These are phyloP conservation scores for Neolamprologus brichardi DNA, from an alignment of 2,113 vertebrate species.

Conservation along the genomic window DNA sequence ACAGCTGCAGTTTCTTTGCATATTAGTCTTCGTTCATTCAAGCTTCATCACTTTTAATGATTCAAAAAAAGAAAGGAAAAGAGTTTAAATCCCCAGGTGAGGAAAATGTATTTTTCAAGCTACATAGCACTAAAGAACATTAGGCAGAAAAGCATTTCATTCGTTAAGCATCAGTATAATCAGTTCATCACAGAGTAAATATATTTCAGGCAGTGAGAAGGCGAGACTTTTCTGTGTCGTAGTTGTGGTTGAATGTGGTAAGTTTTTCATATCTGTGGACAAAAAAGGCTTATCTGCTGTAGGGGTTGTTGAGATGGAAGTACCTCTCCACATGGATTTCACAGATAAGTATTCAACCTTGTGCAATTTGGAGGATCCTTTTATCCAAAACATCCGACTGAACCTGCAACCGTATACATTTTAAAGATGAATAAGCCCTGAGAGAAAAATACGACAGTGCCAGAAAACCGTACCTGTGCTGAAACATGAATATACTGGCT, in stretches of 20 bases:
- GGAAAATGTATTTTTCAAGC: neutral
- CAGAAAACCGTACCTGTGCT: neutral
- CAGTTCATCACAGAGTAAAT: neutral
- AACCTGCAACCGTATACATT: neutral
- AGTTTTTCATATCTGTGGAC: neutral
- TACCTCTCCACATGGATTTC: slow-evolving; percentile 25
- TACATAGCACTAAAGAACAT: neutral
- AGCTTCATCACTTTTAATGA: neutral
- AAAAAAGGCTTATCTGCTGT: neutral
- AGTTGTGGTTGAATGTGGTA: neutral
- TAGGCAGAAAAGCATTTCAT: neutral
- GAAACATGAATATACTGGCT: neutral
- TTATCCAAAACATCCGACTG: slow-evolving; percentile 11
- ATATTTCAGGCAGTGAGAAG: neutral
- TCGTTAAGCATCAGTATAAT: neutral
- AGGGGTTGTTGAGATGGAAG: slow-evolving; percentile 6
- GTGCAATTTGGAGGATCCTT: slow-evolving; percentile 13
- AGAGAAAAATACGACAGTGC: neutral
- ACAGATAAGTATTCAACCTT: slow-evolving; percentile 16
- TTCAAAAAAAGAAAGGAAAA: neutral
- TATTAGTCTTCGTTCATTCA: neutral
- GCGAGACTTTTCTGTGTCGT: neutral
- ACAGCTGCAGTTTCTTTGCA: neutral
- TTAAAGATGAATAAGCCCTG: neutral
- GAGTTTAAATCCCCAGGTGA: neutral